Evolutionary conservation across 2,888 invertebrate genomes (phyloP), one percentile per base, ranked within the genome.

Genomic region (Octodonta nipae): DNA sequence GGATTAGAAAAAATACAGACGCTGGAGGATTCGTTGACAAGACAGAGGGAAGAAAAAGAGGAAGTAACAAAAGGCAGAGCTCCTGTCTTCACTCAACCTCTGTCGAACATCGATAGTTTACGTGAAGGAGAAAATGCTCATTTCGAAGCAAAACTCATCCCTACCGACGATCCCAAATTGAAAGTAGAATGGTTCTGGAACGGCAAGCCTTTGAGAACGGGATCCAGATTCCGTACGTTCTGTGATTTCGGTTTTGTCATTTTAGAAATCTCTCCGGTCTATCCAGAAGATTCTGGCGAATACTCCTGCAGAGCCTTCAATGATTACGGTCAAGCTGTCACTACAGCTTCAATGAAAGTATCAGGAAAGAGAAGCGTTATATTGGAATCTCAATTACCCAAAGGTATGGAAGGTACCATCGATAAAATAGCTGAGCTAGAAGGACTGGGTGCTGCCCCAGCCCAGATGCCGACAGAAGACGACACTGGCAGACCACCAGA

Each of bases 191-290:
- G 91, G 91, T 89, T 80, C 68, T 87, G 85, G 82, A 89, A 91
- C 56, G 87, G 88, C 38, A 86, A 87, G 62, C 80, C 87, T 29
- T 64, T 87, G 35, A 79, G 78, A 61, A 80, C 85, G 27, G 91
- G 92, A 35, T 87, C 91, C 6, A 73, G 92, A 46, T 91, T 92
- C 70, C 83, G 93, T 44, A 92, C 93, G 15, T 89, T 92, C 76
- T 87, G 91, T 55, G 95, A 96, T 65, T 95, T 96, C 62, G 95
- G 96, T 35, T 93, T 92, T 56, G 93, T 92, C 15, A 91, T 95
- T 45, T 70, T 96, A 43, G 95, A 96, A 70, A 93, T 96, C 49
- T 86, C 91, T 5, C 95, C 95, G 0, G 91, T 93, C 7, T 92
- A 92, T 58, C 89, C 91, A 1, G 91, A 92, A 67, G 95, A 96